Evolutionary conservation across 2,113 vertebrate genomes (phyloP), one percentile per base, ranked within the genome.

Genomic region (Catharus fuscescens): DNA sequence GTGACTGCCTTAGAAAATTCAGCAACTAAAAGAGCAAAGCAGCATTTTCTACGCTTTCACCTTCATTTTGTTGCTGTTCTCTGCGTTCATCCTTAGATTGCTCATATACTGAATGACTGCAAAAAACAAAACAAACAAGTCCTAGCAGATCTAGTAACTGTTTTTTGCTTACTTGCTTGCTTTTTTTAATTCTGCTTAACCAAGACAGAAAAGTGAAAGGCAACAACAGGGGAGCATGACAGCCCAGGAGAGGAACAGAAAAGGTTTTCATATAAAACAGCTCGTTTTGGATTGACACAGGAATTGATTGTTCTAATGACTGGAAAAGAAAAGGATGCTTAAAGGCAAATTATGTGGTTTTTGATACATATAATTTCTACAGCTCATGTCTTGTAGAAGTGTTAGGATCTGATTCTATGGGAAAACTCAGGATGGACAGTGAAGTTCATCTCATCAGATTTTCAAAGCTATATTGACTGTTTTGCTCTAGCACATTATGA

Each of bases 281-380:
- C 11, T 53, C 0, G 0, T 95, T 94, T 53, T 80, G 66, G 81
- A 91, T 86, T 96, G 90, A 94, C 79, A 70, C 4, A 26, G 13
- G 32, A 93, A 69, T 12, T 72, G 50, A 96, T 94, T 90, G 29
- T 53, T 94, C 92, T 95, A 97, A 95, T 10, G 18, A 72, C 47
- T 69, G 17, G 21, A 47, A 69, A 76, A 87, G 32, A 45, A 84
- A 91, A 91, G n/a, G 34, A 78, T 47, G 72, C 60, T 84, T 94
- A 57, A 87, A 90, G 73, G 77, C 54, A 90, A 88, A 65, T 69
- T 23, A 47, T 25, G 21, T n/a, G 6, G 13, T 71, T 92, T 93
- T 77, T 88, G 10, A 87, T 72, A 87, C 2, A 47, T 50, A 9
- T 18, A 32, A 69, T 61, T 89, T 80, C 36, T 86, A 54, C 31